phyloP scores from a whole-genome alignment of 1,140 invertebrate genomes.

The Diabrotica virgifera region DNA sequence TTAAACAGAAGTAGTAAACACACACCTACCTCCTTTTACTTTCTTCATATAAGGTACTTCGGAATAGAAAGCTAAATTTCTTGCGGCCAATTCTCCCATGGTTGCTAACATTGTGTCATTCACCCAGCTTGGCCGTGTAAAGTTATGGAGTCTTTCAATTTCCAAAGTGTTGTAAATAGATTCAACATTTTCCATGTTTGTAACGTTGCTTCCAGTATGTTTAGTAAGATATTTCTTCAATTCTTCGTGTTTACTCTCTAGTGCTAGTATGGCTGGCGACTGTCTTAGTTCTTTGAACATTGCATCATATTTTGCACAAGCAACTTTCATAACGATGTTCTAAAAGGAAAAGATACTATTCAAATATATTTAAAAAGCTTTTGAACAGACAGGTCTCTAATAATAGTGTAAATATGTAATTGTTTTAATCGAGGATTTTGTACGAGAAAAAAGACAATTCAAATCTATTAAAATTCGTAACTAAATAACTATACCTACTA shows the following conservation, averaged over 20 bases:
- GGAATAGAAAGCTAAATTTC: slow-evolving; percentile 68
- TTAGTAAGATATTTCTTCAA: slow-evolving; percentile 63
- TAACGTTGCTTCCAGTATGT: slow-evolving; percentile 64
- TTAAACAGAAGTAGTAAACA: too few relatives aligned
- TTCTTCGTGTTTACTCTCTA: slow-evolving; percentile 57
- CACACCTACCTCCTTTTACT: slow-evolving; percentile 65
- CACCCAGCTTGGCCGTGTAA: slow-evolving; percentile 70
- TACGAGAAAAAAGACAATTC: slow-evolving; percentile 9
- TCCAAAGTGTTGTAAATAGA: slow-evolving; percentile 70
- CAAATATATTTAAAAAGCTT: neutral
- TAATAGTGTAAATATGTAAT: too few relatives aligned
- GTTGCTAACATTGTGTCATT: slow-evolving; percentile 65
- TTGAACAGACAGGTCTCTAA: too few relatives aligned
- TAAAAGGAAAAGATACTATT: slow-evolving; percentile 38
- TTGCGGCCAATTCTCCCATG: slow-evolving; percentile 63
- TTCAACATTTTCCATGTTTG: slow-evolving; percentile 65
- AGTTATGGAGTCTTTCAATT: slow-evolving; percentile 63
- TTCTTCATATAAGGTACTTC: slow-evolving; percentile 67
- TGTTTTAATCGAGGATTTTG: neutral
- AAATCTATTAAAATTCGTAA: neutral
- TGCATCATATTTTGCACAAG: slow-evolving; percentile 61
- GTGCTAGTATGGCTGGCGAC: slow-evolving; percentile 53
- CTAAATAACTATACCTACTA: too few relatives aligned
- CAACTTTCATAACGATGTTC: slow-evolving; percentile 61
- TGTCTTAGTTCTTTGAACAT: slow-evolving; percentile 55